Base-by-base conservation (phyloP, 1,140 invertebrate genomes). In the Aricia agestis region DNA sequence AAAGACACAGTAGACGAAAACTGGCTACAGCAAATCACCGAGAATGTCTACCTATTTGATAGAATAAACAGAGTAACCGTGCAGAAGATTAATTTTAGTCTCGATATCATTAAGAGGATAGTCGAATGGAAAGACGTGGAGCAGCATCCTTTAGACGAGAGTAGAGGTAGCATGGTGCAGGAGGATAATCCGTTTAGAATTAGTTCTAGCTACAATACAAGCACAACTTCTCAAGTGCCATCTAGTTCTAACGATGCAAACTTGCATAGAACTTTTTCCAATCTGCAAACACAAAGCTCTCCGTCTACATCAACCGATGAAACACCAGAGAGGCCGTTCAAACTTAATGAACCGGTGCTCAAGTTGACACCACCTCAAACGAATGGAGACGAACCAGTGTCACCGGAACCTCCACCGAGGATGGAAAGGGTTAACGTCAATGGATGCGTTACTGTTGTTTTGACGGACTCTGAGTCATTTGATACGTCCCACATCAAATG, bases 121-220 rank as follows among this genome's bases (percentile, higher is more conserved):
- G 95, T 97, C 1, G 96, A 97, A 82, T 97, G 96, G 94, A 97
- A 96, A 85, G 96, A 97, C 85, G 93, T 95, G 45, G 95, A 96
- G 76, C 94, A 96, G 72, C 96, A 97, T 92, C 96, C 96, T 0
- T 82, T 97, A 18, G 96, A 97, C 80, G 96, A 96, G 41, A 92
- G 91, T 69, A 92, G 92, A 68, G 90, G 89, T 19, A 84, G 67
- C 68, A 68, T 78, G 17, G 82, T 89, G 9, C 87, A 88, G 66
- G 87, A 87, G 66, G 89, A 91, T 67, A 91, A 91, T 73, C 89
- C 87, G 1, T 91, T 91, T 72, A 77, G 86, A 72, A 84, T 81
- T 83, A 84, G 76, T 76, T 71, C 85, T 17, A 85, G 82, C 61
- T 86, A 91, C 70, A 81, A 78, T 32, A 78, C 81, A 15, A 82